phyloP scores from a whole-genome alignment of 2,888 invertebrate genomes.

The Lypha dubia region DNA sequence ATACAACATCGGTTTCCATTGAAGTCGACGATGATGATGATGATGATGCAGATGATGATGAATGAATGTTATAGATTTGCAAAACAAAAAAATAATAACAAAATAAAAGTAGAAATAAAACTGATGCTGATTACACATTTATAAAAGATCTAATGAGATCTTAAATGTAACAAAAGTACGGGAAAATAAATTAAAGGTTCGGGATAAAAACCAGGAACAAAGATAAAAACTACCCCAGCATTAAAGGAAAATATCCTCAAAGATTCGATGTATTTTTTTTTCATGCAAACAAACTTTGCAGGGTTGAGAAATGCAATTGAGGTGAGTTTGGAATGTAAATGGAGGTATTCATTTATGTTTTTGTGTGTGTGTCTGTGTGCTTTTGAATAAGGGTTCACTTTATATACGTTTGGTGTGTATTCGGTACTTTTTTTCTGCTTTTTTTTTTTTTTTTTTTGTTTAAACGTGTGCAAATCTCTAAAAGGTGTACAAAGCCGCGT shows the following conservation, averaged over 20 bases:
- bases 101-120: conserved; percentile 72
- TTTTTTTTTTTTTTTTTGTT: conserved; percentile 17
- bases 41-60: conserved; percentile 61
- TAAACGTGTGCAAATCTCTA: conserved; percentile 69
- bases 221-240: conserved; percentile 64
- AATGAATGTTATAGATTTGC: conserved; percentile 66
- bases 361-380: conserved; percentile 10
- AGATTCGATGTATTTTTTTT: conserved; percentile 13
- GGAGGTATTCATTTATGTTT: no score
- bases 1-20: conserved; percentile 53
- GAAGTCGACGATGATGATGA: conserved; percentile 13
- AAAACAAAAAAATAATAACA: conserved; percentile 1
- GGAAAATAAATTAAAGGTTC: conserved; percentile 44
- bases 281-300: not conserved
- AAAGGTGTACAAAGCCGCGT: conserved; percentile 74
- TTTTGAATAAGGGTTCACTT: conserved; percentile 49
- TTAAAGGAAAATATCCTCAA: conserved; percentile 23
- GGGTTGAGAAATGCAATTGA: conserved; percentile 70
- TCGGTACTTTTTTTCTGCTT: not conserved
- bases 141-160: conserved; percentile 71
- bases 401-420: not conserved
- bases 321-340: conserved; percentile 60
- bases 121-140: conserved; percentile 73
- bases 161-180: conserved; percentile 70
- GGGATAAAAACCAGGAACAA: conserved; percentile 59